phyloP scores from a whole-genome alignment of 2,113 vertebrate genomes.

The Prionailurus viverrinus region DNA sequence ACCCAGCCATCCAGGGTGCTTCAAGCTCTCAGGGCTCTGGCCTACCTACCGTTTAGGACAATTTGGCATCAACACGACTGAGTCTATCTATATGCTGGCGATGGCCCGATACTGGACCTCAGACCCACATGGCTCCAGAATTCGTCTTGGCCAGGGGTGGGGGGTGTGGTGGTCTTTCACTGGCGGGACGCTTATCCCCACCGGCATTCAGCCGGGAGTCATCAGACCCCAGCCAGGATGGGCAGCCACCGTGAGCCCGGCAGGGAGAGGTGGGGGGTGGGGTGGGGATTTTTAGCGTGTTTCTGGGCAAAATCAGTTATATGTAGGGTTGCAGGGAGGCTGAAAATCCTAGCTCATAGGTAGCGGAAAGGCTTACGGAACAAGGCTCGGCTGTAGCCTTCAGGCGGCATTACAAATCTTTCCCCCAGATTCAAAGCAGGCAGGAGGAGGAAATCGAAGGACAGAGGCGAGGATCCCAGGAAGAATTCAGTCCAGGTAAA shows the following conservation, averaged over 20 bases:
- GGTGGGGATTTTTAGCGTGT: not conserved
- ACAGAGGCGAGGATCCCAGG: not conserved
- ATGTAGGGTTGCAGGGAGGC: not conserved
- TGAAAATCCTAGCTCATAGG: not conserved
- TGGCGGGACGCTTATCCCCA: not conserved
- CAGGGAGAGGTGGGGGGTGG: not conserved
- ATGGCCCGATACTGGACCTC: not conserved
- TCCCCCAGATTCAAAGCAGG: not conserved
- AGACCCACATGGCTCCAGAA: not conserved
- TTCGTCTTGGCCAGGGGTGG: not conserved
- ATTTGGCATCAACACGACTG: not conserved
- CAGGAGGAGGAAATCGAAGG: not conserved
- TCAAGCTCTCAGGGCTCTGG: not conserved
- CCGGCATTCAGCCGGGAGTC: fast-evolving
- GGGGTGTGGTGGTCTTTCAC: not conserved
- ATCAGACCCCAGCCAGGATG: not conserved
- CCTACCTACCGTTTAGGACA: not conserved
- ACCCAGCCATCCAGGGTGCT: not conserved
- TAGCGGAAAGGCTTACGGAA: not conserved
- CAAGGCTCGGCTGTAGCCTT: not conserved
- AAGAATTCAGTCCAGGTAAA: not conserved
- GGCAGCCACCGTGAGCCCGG: fast-evolving
- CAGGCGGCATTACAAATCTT: not conserved
- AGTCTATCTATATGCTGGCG: no score
- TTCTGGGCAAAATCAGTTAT: no score